Evolutionary conservation across 1,140 invertebrate genomes (phyloP), one percentile per base, ranked within the genome.

Genomic region (Aphidius ervi): DNA sequence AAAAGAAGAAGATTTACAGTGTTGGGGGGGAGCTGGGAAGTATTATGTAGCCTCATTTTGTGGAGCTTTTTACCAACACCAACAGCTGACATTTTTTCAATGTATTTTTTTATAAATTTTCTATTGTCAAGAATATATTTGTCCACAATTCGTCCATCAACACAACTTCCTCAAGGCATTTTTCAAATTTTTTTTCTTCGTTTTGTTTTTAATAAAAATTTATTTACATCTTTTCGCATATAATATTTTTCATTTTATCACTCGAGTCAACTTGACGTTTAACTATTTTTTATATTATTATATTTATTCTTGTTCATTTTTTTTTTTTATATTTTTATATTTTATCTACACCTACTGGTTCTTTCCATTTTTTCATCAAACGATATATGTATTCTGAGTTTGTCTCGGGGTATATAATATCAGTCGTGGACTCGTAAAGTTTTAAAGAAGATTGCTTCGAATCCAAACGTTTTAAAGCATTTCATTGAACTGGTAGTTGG

Each of bases 321-420:
- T 61, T 64, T 16, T 55, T 42, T 56, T 59, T 64, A 63, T 55
- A 66, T 63, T 68, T 60, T 63, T 65, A 46, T 59, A 64, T 58
- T 55, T 59, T 52, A 16, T 37, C 40, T 40, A 42, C 40, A 42
- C 42, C 2, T 54, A 41, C 16, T 41, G 5, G 40, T 54, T 8
- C 3, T 42, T 54, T 23, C 16, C n/a, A 8, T 20, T 39, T 16
- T 42, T 40, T 43, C 52, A 9, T 40, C 52, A 5, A 41, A 47
- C 43, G 53, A 37, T 42, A 9, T 60, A 10, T 56, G 52, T 61
- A 58, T 54, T 39, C 20, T 47, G 48, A 40, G 20, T 9, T 10
- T 50, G 55, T 58, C 56, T 49, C 23, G 52, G 46, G 6, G 45
- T 55, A 59, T 31, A 31, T 31, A 31, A 43, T 47, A 39, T 10